Percentiles rank a stretch among this genome's conserved stretches.
Evolutionary conservation across 2,113 vertebrate genomes (phyloP).

Genomic region (Dermatemys mawii): DNA sequence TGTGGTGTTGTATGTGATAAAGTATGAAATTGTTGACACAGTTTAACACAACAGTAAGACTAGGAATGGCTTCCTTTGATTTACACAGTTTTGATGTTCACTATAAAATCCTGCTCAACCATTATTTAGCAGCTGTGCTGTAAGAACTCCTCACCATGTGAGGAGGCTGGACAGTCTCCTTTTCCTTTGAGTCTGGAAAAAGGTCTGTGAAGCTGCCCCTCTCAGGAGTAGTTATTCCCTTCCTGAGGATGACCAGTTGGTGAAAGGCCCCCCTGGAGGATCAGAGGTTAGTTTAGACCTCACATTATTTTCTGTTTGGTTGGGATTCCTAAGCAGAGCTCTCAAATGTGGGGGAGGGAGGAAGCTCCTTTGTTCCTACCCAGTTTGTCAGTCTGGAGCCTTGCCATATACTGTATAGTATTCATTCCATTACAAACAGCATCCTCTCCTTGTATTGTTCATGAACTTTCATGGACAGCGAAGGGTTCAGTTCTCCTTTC

Average conservation of each 20-base stretch:
- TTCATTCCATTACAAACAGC: neutral
- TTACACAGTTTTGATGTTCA: neutral
- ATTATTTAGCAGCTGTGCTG: neutral
- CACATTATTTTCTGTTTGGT: neutral
- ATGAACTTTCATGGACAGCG: neutral
- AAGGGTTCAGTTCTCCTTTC: neutral
- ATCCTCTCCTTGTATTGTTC: neutral
- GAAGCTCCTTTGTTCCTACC: neutral
- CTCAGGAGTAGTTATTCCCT: neutral
- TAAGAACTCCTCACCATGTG: neutral
- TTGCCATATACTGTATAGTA: neutral
- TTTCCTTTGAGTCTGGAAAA: neutral
- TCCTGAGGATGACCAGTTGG: neutral
- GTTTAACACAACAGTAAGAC: neutral
- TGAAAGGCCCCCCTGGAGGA: neutral
- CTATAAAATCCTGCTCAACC: neutral
- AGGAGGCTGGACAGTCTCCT: neutral
- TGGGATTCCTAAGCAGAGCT: neutral
- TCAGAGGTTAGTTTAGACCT: neutral
- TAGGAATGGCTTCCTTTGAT: constrained; percentile 29
- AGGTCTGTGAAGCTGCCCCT: neutral
- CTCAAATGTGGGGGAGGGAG: neutral
- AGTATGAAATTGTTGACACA: constrained; percentile 24
- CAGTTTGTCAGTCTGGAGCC: neutral
- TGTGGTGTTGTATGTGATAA: constrained; percentile 41